Evolutionary conservation across 1,140 invertebrate species (phyloP), one percentile per base, ranked within the genome.

Genomic region (Drosophila navojoa): DNA sequence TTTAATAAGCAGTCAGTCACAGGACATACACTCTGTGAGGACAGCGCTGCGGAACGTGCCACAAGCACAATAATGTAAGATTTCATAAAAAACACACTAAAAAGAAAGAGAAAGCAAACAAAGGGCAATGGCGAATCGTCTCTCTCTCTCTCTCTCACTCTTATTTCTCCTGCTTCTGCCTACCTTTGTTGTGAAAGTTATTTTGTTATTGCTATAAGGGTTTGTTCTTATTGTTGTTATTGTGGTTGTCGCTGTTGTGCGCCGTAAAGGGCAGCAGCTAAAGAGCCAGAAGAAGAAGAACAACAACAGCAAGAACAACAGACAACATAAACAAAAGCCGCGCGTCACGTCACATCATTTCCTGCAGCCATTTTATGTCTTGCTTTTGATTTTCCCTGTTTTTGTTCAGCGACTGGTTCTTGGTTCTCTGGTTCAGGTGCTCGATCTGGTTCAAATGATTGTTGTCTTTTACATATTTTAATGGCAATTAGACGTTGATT

Each of bases 301-400:
- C 35, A 13, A 3, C 22, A 49, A 29, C 55, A 81, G 61, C 45
- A 58, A 13, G 27, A 62, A 62, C 44, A 45, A 15, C 42, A 45
- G 15, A 16, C 16, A 77, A 82, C 71, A 71, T 61, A 71, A 86
- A 85, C 75, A 81, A 79, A 87, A 68, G 71, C 63, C 60, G 38
- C 68, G 72, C 68, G 55, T 87, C 82, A 86, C 84, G 82, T 89
- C 79, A 74, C 54, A 77, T 72, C 72, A 72, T 86, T 89, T 89
- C 82, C 84, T 71, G 79, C 82, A 87, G 82, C 76, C 69, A 87
- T 86, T 86, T 82, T 70, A 63, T 79, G 69, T 79, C 66, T 82
- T 77, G 72, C 69, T 60, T 89, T 87, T 82, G 72, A 79, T 75
- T 76, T 79, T 70, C 7, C 49, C 15, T 16, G 10, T 19, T 22